Base-by-base conservation (phyloP, 2,888 invertebrate species). In the Tinea trinotella region DNA sequence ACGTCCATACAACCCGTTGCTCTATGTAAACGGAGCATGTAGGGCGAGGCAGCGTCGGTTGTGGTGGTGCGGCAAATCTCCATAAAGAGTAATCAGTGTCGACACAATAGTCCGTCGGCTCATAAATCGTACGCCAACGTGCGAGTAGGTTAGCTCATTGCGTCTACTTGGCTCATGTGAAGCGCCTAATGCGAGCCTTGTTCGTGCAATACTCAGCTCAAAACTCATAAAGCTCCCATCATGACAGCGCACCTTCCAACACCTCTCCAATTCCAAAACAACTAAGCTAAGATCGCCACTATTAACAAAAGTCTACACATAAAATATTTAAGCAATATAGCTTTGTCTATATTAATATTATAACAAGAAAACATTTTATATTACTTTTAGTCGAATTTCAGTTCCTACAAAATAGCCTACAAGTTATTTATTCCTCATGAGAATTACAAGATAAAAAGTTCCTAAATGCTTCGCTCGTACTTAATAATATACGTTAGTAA, bases 1-100 rank as follows among this genome's bases (percentile, higher is more conserved):
- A 85, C 79, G 79, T 75, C 74, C 78, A 80, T 76, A 76, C 83
- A 82, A 81, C 82, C 83, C 83, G 82, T 77, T 79, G 75, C 75
- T 76, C 59, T 64, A 71, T 69, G 77, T 74, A 74, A 74, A 71
- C 75, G 69, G 66, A 66, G 68, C 73, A 68, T 70, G 66, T 68
- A 67, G 10, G 55, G 40, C 52, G 36, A 18, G 48, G 24, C 50
- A 15, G 24, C 24, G 48, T 18, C 3, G n/a, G n/a, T 15, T n/a
- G 46, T 46, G 24, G 48, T 48, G 19, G 48, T 72, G 68, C 70
- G 71, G 73, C 74, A 72, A 76, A 78, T 79, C 75, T 77, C 75
- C 76, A 79, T 81, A 78, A 80, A 79, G 77, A 77, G 77, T 76
- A 81, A 80, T 82, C 83, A 81, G 75, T 75, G 79, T 71, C 74